Evolutionary conservation across 2,113 vertebrate genomes (phyloP), one percentile per base, ranked within the genome.

Genomic region (Neolamprologus ventralis): DNA sequence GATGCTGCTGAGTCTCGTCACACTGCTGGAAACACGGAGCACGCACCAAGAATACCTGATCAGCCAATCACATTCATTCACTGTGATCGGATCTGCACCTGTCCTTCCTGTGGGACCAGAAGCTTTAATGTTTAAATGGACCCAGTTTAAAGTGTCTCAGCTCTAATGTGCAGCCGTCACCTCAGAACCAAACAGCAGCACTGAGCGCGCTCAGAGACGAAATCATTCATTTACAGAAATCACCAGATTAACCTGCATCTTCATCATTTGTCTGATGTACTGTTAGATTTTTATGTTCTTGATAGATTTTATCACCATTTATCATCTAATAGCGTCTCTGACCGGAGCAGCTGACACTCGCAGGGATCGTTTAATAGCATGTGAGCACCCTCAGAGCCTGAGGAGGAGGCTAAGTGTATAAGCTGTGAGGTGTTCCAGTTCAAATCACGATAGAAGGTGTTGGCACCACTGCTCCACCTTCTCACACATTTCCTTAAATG

Each of bases 321-420:
- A 21, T 8, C 35, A 68, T 40, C 19, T 68, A 4, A 9, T 9
- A 9, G 0, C 2, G 31, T 65, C 60, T 63, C 4, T 65, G 31
- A 35, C 33, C 0, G 11, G 63, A 68, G 63, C 19, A 14, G 63
- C 2, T 8, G 19, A 40, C 19, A 13, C 33, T 37, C 4, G 7
- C 33, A 7, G 33, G 60, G 33, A 65, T 65, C 6, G 19, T 21
- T 37, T 21, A 68, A 0, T 37, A 13, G 19, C 19, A 21, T 1
- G 60, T 13, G 33, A 65, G 60, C 9, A 33, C 5, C 16, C 58
- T n/a, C 58, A 63, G 2, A 63, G 58, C 31, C 28, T 33, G 28
- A 19, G 16, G 28, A 63, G 58, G 58, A 63, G 28, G 58, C 58
- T 33, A 33, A 7, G 16, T 7, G 58, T 63, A 4, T 7, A 63